Evolutionary conservation across 2,797 vertebrate genomes (phyloP), one percentile per base, ranked within the genome.

Genomic region (Pangasius djambal): DNA sequence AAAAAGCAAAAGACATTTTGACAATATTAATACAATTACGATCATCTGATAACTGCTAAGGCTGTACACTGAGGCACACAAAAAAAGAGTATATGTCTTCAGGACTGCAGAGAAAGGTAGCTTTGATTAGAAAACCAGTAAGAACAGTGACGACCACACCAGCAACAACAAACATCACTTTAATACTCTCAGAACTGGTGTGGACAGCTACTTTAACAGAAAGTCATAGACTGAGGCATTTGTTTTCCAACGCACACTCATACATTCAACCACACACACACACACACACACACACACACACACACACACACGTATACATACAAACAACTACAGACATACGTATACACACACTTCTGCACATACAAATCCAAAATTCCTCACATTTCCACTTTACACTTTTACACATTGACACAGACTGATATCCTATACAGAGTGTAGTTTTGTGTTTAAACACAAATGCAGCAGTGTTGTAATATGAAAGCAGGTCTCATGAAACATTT

Each of bases 381-480:
- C 25, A 48, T 83, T 63, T 65, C 6, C 82, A 48, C 25, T 22
- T 37, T 77, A 52, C 44, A n/a, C 44, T 83, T 48, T 65, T 40
- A 37, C 61, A 85, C 65, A 85, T 31, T 6, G 48, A 52, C 20
- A 85, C 65, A 37, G 65, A 85, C 67, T 25, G 31, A 85, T 34
- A 85, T 70, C 25, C 83, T 85, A 85, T 72, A 85, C 65, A 57
- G 50, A 65, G 28, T 67, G 63, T 84, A 52, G 25, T 74, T 83
- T 65, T 63, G 81, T 87, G 63, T 91, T 86, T 90, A 75, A 87
- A 91, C 88, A 92, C 86, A 89, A 90, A 89, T 90, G 87, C 91
- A 93, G 93, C 93, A 88, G 92, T 94, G 92, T 94, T 89, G 83
- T 94, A 91, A 91, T 94, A 95, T 94, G 94, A 95, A 96, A 94